Conservation (phyloP, 1,140 invertebrate genomes). For the Neodiprion lecontei region DNA sequence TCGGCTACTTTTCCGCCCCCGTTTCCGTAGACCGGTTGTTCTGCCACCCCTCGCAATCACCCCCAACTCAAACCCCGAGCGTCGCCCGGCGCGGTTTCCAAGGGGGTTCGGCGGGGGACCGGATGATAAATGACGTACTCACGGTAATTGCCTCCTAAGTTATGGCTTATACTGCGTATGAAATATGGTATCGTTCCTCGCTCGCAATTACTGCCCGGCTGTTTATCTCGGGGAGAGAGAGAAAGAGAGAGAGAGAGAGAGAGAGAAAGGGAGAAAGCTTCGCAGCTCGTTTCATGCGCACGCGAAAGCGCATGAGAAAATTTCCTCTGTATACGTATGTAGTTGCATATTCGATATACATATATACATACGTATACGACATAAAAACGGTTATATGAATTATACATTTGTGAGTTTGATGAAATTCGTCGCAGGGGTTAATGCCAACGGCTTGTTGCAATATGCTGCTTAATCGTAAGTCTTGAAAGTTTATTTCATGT, state of each 20-base stretch:
- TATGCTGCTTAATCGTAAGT: no score
- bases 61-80: slow-evolving; percentile 24
- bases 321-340: no score
- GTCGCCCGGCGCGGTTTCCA: slow-evolving; percentile 37
- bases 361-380: no score
- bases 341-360: no score
- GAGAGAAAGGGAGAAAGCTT: neutral
- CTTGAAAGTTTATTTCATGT: no score
- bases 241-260: slow-evolving; percentile 31
- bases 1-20: no score
- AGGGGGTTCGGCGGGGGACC: slow-evolving; percentile 22
- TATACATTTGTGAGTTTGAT: no score
- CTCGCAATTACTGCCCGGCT: slow-evolving; percentile 64
- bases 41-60: neutral
- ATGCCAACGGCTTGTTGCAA: no score
- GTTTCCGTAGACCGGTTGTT: neutral
- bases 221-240: slow-evolving; percentile 58
- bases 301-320: no score
- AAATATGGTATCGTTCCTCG: slow-evolving; percentile 66
- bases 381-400: no score
- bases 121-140: slow-evolving; percentile 66
- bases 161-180: slow-evolving; percentile 65
- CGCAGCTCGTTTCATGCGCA: no score
- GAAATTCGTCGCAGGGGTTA: no score
- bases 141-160: slow-evolving; percentile 67